Base-by-base conservation (phyloP, 2,797 vertebrate species). In the Setipinna tenuifilis region DNA sequence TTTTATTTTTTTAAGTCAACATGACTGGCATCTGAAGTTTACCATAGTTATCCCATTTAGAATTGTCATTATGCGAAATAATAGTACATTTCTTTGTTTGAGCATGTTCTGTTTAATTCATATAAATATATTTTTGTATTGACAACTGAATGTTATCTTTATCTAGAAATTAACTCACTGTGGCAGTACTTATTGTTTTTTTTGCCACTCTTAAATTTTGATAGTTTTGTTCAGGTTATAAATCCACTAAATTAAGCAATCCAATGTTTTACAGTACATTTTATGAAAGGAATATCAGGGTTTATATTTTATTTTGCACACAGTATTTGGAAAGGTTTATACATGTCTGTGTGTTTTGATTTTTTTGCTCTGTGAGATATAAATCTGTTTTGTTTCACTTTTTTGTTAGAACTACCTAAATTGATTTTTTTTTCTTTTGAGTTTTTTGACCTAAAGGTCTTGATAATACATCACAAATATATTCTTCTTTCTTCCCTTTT, bases 61-160 rank as follows among this genome's bases (percentile, higher is more conserved):
- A 2, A 78, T 19, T 41, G 16, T 21, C 6, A 44, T 19, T 28
- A 41, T 68, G 10, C 23, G 31, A 35, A 41, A 75, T 44, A 12
- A 78, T 78, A 9, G 11, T 50, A 57, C 31, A 48, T 3, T 68
- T 44, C 35, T 81, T 59, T 54, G 25, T 62, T 83, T 65, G 54
- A 75, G 17, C 35, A 44, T 62, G 2, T 68, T 78, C 50, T 6
- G 16, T 82, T 71, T 83, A 68, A 82, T 82, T 41, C 31, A 61
- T 65, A 86, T 59, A 89, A 75, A 85, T 88, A 89, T 88, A 88
- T 88, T 88, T 88, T 90, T 89, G 78, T 91, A 89, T 83, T 84
- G 86, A 87, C 83, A 81, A 83, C 61, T 84, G 87, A 85, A 88
- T 88, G 87, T 87, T 83, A 83, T 75, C 25, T 87, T 21, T 83